phyloP scores from a whole-genome alignment of 2,797 vertebrate species.

The Gymnothorax reevesii region DNA sequence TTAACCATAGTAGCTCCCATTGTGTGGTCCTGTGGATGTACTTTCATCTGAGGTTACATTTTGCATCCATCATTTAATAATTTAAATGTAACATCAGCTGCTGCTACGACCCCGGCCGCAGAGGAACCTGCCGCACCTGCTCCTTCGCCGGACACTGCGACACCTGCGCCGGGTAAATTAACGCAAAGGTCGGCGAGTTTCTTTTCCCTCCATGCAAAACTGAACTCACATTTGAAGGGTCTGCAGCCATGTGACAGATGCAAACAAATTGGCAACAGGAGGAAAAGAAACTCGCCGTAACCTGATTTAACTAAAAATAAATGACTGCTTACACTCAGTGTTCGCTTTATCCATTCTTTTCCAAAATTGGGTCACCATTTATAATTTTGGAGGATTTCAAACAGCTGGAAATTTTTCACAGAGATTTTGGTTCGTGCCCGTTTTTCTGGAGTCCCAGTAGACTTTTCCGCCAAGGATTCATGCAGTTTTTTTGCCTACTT shows the following conservation, averaged over 20 bases:
- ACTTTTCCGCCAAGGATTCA: neutral
- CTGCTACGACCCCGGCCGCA: slow-evolving; percentile 31
- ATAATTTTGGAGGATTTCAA: neutral
- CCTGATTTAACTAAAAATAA: neutral
- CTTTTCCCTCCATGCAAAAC: neutral
- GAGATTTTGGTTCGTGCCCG: neutral
- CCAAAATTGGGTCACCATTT: neutral
- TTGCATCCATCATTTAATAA: slow-evolving; percentile 22
- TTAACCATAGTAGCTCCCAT: neutral
- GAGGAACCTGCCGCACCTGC: slow-evolving; percentile 34
- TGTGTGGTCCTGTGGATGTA: neutral
- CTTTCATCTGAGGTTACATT: neutral
- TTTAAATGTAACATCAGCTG: slow-evolving; percentile 51
- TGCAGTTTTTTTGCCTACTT: neutral
- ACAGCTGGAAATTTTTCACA: neutral
- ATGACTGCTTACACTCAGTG: neutral
- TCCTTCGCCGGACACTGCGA: neutral
- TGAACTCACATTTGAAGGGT: neutral
- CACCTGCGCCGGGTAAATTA: slow-evolving; percentile 51
- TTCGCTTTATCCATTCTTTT: neutral
- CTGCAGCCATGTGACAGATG: neutral
- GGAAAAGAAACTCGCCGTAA: neutral
- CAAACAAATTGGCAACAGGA: neutral
- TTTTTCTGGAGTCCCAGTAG: neutral
- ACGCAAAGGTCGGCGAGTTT: slow-evolving; percentile 25